Evolutionary conservation across 2,113 vertebrate genomes (phyloP).

Genomic region (Pelusios castaneus): DNA sequence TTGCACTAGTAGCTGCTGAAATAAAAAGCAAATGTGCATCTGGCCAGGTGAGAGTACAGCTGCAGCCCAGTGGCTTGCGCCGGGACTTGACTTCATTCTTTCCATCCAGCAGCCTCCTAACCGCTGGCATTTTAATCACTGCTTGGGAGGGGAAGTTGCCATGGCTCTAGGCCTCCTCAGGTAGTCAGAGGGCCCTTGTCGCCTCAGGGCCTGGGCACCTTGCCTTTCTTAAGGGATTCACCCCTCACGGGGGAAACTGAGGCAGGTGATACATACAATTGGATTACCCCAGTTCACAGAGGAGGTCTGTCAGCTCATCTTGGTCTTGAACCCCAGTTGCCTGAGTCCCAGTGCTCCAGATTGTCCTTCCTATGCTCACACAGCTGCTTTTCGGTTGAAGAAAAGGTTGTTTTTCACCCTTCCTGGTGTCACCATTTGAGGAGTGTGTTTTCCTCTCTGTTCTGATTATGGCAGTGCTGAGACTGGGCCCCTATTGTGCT

Average conservation of each 20-base stretch:
- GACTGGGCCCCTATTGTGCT: neutral
- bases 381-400: neutral
- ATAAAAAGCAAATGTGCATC: slow-evolving; percentile 74
- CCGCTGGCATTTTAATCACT: slow-evolving; percentile 37
- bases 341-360: neutral
- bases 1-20: slow-evolving; percentile 72
- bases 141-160: neutral
- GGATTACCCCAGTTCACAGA: rapidly evolving
- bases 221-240: neutral
- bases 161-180: neutral
- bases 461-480: neutral
- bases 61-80: neutral
- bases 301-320: rapidly evolving
- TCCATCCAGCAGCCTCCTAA: slow-evolving; percentile 61
- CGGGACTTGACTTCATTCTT: slow-evolving; percentile 52
- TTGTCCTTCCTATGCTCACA: neutral
- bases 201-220: neutral
- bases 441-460: neutral
- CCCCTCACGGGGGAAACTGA: neutral
- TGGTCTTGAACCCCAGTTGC: neutral
- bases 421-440: neutral
- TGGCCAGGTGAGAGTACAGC: slow-evolving; percentile 48
- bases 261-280: rapidly evolving
- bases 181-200: neutral
- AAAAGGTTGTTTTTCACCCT: neutral